Conservation (phyloP, 2,113 vertebrate genomes). For the Pygoscelis adeliae region DNA sequence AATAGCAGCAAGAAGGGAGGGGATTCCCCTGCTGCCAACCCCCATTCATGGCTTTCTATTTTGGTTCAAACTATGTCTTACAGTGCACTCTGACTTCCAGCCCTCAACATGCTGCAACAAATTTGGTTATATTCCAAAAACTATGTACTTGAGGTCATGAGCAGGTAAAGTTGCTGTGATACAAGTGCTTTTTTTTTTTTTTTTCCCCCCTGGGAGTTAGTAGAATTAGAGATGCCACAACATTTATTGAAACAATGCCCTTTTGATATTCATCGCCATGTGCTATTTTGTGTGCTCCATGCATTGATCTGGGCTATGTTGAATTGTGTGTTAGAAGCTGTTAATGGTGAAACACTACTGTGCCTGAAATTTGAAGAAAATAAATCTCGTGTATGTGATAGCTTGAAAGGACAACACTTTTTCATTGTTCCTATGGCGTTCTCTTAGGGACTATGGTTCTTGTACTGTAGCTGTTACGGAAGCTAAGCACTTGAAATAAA, state of each 20-base stretch:
- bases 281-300: background rate
- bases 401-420: background rate
- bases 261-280: background rate
- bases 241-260: background rate
- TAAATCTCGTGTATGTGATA: background rate
- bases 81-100: background rate
- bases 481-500: background rate
- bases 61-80: background rate
- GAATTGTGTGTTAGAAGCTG: background rate
- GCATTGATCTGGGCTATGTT: background rate
- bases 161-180: background rate
- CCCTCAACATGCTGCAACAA: background rate
- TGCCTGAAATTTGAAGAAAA: background rate
- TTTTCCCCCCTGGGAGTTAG: too few relatives aligned
- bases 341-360: background rate
- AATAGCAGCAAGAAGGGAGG: background rate
- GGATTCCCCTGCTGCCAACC: background rate
- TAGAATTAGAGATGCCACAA: background rate
- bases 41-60: constrained; percentile 13
- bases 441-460: background rate
- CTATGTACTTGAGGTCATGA: background rate
- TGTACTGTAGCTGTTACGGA: background rate
- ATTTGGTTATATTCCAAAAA: background rate
- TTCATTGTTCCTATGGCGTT: background rate
- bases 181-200: background rate